Evolutionary conservation across 2,888 invertebrate genomes (phyloP), one percentile per base, ranked within the genome.

Genomic region (Tinea semifulvella): DNA sequence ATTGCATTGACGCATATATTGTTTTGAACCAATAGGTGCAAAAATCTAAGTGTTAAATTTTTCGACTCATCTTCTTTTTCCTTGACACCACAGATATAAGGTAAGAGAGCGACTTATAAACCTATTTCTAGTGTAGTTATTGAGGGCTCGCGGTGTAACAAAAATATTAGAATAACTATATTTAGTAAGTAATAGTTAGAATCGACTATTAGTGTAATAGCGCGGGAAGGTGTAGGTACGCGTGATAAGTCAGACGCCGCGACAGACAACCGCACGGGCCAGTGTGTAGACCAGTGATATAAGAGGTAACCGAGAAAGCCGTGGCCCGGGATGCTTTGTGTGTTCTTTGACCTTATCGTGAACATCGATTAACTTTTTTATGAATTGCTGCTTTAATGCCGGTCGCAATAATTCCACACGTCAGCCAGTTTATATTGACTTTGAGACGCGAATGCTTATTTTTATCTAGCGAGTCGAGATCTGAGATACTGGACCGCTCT

Each of bases 291-390:
- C 22, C 22, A 22, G 40, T 40, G 40, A 40, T 40, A 40, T 40
- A 40, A 18, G 40, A 40, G 40, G 4, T 11, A n/a, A 26, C n/a
- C 20, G n/a, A 17, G 26, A 16, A 16, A 20, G 40, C 40, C 13
- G 19, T 22, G 19, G 38, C 11, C 20, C 27, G 4, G 42, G 27
- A 14, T 10, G 42, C 42, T 42, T 42, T 54, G 50, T 54, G 52
- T 52, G 48, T 56, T 56, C 55, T 55, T 55, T 56, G 56, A 56
- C 55, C 55, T 54, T 53, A 51, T 49, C 51, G 48, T 44, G 52
- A 50, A 51, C 49, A 53, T 56, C 54, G 56, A 58, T 62, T 55
- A 60, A 58, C 53, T 58, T 60, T 60, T n/a, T 61, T 61, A 56
- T 55, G 51, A 53, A 53, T 49, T 49, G 48, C 49, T 46, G 45